These are phyloP conservation scores for Cryptosula pallasiana DNA, from an alignment of 2,888 invertebrate species.

Conservation along the genomic window DNA sequence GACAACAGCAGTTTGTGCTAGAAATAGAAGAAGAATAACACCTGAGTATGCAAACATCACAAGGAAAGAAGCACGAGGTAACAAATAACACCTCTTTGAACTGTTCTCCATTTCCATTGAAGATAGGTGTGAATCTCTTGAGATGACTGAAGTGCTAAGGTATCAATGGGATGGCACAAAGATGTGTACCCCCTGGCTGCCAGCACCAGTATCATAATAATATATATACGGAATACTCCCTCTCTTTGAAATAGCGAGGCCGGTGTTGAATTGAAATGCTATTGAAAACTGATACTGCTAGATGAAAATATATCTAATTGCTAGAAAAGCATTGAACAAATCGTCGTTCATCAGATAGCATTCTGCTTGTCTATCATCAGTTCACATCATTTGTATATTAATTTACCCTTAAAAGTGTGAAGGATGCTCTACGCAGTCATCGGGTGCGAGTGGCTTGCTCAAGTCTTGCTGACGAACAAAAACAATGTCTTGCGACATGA, in stretches of 20 bases:
- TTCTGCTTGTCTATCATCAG: too few species aligned
- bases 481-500: too few species aligned
- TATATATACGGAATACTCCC: too few species aligned
- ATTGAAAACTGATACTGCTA: background rate
- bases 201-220: too few species aligned
- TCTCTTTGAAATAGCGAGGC: background rate
- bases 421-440: background rate
- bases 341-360: background rate
- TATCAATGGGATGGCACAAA: background rate
- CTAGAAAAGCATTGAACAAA: background rate
- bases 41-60: too few species aligned
- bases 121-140: background rate
- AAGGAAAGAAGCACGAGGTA: too few species aligned
- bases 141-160: background rate
- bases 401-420: background rate
- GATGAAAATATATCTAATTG: background rate
- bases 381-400: background rate
- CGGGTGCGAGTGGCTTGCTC: too few species aligned
- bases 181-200: background rate
- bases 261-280: too few species aligned
- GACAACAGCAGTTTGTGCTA: background rate
- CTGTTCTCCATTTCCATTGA: background rate
- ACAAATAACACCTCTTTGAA: constrained; percentile 2
- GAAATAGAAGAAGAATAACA: too few species aligned
- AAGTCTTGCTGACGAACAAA: too few species aligned